Evolutionary conservation across 2,113 vertebrate species (phyloP), one percentile per base, ranked within the genome.

Genomic region (Ancistrus triradiatus): DNA sequence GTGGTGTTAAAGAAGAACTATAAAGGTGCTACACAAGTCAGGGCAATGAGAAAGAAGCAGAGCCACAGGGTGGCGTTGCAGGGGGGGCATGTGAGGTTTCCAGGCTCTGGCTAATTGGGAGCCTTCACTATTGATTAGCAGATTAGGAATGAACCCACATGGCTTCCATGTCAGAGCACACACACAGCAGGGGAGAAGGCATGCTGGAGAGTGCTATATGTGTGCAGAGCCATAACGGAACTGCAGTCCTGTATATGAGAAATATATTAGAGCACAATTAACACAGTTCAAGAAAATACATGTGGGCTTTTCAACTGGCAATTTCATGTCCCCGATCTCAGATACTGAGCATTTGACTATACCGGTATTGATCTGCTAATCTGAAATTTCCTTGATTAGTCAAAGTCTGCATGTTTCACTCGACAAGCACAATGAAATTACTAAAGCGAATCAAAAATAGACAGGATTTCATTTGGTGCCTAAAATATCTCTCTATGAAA

Each of bases 111-210:
- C 68, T 78, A 78, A 78, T 76, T 80, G 74, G 74, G 71, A 61
- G 63, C 66, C 67, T 80, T 76, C 72, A 74, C 74, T 78, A 74
- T 76, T 68, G 78, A 80, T 78, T 78, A 77, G 61, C 44, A 74
- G 72, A 74, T 72, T 67, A 78, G 64, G 51, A 38, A 63, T 74
- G 74, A 77, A 66, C 63, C 70, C 65, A 71, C 62, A 74, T 66
- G 63, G 72, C 72, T 75, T 56, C 50, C 52, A 73, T 73, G 66
- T 51, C 38, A 61, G 55, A 71, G 57, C 42, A 70, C 65, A 59
- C 66, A 60, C 59, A 63, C 64, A 61, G 68, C 69, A 38, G 68
- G 59, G 28, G 19, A 57, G 59, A 59, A 72, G 50, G 46, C 51
- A 48, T 65, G 66, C 56, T 13, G 17, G 66, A 69, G 53, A 50